These are phyloP conservation scores for Dicaeum eximium DNA, from an alignment of 2,113 vertebrate genomes.

Conservation along the genomic window DNA sequence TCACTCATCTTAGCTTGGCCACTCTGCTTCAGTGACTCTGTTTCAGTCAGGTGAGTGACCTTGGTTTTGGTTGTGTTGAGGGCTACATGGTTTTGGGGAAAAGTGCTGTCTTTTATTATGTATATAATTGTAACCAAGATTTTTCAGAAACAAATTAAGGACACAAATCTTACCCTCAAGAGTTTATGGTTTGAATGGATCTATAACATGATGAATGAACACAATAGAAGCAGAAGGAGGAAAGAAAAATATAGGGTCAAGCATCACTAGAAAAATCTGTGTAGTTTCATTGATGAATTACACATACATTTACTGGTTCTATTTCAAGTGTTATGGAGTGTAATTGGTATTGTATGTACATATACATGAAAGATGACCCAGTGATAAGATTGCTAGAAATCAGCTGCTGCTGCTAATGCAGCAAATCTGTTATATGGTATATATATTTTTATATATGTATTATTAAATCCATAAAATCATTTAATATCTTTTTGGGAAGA, in stretches of 20 bases:
- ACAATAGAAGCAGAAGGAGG: slow-evolving; percentile 1
- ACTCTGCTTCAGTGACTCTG: neutral
- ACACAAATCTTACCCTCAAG: slow-evolving; percentile 29
- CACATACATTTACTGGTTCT: neutral
- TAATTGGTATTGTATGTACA: slow-evolving; percentile 41
- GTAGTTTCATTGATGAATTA: slow-evolving; percentile 16
- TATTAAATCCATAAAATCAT: slow-evolving; percentile 52
- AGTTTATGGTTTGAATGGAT: slow-evolving; percentile 57
- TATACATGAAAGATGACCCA: slow-evolving; percentile 26
- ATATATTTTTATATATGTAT: slow-evolving; percentile 21
- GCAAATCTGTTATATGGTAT: neutral
- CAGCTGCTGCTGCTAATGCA: neutral
- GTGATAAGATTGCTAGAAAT: slow-evolving; percentile 16
- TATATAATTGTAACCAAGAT: neutral
- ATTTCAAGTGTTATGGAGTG: slow-evolving; percentile 23
- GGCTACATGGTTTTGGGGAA: neutral
- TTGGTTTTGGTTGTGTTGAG: neutral
- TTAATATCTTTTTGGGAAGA: slow-evolving; percentile 29
- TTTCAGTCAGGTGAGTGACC: neutral
- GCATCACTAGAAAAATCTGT: slow-evolving; percentile 39
- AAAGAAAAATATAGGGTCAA: slow-evolving; percentile 45
- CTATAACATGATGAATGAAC: slow-evolving; percentile 55
- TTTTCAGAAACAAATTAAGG: slow-evolving; percentile 37
- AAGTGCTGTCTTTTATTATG: neutral
- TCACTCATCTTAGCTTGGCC: neutral